Conservation (phyloP, 2,797 vertebrate genomes). For the Myotis daubentonii region DNA sequence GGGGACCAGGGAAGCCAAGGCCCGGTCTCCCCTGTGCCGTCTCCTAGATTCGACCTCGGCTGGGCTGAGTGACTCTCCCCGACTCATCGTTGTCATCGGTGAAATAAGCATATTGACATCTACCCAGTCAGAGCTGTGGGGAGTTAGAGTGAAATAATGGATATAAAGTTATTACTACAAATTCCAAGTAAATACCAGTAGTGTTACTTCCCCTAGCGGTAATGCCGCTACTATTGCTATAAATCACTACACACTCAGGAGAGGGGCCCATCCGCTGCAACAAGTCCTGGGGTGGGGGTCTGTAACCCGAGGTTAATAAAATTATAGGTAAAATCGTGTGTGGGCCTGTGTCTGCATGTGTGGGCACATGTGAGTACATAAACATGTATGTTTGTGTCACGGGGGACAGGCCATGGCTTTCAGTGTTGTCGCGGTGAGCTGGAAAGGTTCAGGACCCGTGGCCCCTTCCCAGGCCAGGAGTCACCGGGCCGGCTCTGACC, state of each 20-base stretch:
- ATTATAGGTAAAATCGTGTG: background rate
- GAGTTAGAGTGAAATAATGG: background rate
- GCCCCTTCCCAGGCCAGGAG: background rate
- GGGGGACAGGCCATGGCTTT: background rate
- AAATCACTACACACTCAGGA: background rate
- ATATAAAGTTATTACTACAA: background rate
- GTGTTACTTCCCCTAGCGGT: rapidly evolving
- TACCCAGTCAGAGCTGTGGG: background rate
- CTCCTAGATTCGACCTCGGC: background rate
- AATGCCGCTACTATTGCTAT: background rate
- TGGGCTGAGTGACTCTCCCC: background rate
- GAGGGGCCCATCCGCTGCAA: too few relatives aligned
- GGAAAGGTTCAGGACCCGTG: background rate
- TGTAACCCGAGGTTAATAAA: background rate
- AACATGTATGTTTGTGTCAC: background rate
- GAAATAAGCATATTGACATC: background rate
- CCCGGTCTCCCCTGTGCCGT: background rate
- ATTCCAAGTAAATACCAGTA: background rate
- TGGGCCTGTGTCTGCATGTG: rapidly evolving
- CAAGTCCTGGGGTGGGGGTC: background rate
- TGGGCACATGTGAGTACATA: background rate
- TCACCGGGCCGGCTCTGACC: background rate
- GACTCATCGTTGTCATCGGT: background rate
- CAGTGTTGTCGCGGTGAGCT: background rate
- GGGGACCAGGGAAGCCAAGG: background rate